phyloP scores from a whole-genome alignment of 2,888 invertebrate genomes.

The Neoscelio sp. region DNA sequence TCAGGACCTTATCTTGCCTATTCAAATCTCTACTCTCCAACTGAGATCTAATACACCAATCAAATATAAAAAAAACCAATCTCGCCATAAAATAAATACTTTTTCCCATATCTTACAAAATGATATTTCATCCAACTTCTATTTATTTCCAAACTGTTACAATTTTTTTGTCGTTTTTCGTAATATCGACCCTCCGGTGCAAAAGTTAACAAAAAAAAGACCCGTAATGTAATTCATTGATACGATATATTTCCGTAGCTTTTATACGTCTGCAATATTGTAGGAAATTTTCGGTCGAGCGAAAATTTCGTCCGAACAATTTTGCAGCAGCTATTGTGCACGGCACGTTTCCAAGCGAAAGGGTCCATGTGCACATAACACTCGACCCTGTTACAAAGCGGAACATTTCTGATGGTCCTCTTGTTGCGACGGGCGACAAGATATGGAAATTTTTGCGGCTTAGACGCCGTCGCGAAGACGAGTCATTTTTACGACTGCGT shows the following conservation, averaged over 20 bases:
- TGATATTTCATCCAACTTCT: too few species aligned
- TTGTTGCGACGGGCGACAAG: constrained; percentile 67
- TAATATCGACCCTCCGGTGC: too few species aligned
- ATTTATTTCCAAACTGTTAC: too few species aligned
- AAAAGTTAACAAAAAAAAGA: constrained; percentile 1
- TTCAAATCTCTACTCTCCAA: too few species aligned
- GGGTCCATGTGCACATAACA: constrained; percentile 59
- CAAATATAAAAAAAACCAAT: too few species aligned
- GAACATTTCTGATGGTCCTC: constrained; percentile 66
- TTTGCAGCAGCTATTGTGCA: constrained; percentile 60
- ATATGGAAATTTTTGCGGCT: constrained; percentile 68
- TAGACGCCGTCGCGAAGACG: constrained; percentile 58
- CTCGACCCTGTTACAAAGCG: constrained; percentile 68
- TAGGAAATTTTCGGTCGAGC: constrained; percentile 54
- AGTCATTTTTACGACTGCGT: constrained; percentile 66
- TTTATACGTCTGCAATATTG: constrained; percentile 55
- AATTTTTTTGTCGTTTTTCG: too few species aligned
- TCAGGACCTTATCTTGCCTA: too few species aligned
- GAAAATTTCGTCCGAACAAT: constrained; percentile 61
- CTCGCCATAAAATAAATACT: too few species aligned
- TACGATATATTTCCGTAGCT: constrained; percentile 33
- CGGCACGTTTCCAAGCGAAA: constrained; percentile 59
- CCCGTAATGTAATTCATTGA: constrained; percentile 51
- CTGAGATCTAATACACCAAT: too few species aligned
- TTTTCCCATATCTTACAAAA: too few species aligned